A percentile compares a stretch with the other conserved stretches of the same genome.
phyloP scores from a whole-genome alignment of 2,113 vertebrate species.

The Bubo scandiacus region DNA sequence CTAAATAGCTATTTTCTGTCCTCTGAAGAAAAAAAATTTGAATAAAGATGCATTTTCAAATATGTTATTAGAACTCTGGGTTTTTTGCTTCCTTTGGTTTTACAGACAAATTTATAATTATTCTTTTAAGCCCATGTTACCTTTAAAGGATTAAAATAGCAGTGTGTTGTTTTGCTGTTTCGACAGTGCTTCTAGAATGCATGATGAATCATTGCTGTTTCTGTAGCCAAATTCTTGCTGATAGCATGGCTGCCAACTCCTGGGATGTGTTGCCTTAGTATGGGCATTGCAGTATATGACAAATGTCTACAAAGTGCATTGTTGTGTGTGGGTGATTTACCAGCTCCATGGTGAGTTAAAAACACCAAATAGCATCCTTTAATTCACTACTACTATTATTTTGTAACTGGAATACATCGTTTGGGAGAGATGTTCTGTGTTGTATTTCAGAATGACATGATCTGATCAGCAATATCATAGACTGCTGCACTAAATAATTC shows the following conservation, averaged over 20 bases:
- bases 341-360: neutral
- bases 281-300: conserved; percentile 62
- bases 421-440: neutral
- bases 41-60: neutral
- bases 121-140: neutral
- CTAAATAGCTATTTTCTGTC: neutral
- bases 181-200: conserved; percentile 63
- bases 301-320: conserved; percentile 38
- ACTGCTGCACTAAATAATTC: neutral
- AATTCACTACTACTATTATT: neutral
- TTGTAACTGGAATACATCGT: neutral
- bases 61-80: neutral
- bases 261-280: conserved; percentile 74
- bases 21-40: neutral
- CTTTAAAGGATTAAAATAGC: conserved; percentile 67
- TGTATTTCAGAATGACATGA: neutral
- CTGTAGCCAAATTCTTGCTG: conserved; percentile 75
- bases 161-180: conserved; percentile 65
- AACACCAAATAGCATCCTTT: neutral
- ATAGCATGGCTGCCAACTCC: conserved; percentile 69
- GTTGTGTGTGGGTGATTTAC: neutral
- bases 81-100: neutral
- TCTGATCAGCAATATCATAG: neutral
- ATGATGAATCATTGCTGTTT: conserved; percentile 72
- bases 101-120: neutral